Conservation (phyloP, 2,113 vertebrate genomes). For the Balaeniceps rex region DNA sequence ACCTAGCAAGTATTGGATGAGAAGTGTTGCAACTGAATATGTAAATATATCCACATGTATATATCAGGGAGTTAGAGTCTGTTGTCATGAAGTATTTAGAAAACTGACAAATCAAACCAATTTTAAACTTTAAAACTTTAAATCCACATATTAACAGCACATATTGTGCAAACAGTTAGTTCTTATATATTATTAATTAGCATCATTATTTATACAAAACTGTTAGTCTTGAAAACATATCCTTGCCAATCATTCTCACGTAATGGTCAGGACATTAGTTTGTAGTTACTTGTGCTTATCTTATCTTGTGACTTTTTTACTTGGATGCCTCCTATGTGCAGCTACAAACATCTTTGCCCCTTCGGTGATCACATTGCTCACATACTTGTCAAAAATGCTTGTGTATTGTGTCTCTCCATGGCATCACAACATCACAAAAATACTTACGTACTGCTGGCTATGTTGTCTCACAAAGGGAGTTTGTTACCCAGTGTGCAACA, state of each 20-base stretch:
- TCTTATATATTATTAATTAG: neutral
- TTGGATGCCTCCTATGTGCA: neutral
- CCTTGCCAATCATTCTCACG: neutral
- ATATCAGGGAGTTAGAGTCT: neutral
- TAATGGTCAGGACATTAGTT: neutral
- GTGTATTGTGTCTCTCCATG: neutral
- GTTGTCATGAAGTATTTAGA: neutral
- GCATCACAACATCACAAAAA: neutral
- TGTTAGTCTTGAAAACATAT: neutral
- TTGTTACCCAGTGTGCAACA: too few species aligned
- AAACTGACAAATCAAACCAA: neutral
- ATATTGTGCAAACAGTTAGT: neutral
- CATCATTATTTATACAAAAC: neutral
- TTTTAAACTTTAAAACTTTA: neutral
- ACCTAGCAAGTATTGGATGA: neutral
- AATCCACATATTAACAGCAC: neutral
- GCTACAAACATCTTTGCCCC: neutral
- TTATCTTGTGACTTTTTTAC: neutral
- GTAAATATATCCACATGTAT: neutral
- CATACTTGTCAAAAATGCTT: neutral
- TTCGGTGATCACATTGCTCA: neutral
- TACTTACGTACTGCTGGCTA: neutral
- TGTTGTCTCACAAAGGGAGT: too few species aligned
- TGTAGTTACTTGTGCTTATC: neutral
- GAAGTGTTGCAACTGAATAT: neutral